phyloP scores from a whole-genome alignment of 1,140 invertebrate species.

The Yoshiicerus persimilis region DNA sequence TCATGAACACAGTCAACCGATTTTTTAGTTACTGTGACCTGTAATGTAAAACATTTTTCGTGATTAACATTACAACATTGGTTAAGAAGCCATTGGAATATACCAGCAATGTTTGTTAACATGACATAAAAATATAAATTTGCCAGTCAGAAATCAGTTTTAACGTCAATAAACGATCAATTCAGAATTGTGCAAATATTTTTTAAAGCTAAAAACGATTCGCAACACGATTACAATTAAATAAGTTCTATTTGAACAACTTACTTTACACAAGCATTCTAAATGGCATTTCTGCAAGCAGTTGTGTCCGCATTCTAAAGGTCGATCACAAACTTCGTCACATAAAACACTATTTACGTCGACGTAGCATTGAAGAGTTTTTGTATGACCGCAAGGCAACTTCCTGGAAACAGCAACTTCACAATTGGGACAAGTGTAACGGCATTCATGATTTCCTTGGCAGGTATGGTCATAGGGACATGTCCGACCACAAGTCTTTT shows the following conservation, averaged over 20 bases:
- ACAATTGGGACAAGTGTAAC: background rate
- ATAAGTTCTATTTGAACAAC: background rate
- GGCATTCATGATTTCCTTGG: background rate
- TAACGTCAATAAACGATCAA: background rate
- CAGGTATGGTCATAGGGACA: conserved; percentile 33
- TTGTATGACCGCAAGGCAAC: conserved; percentile 22
- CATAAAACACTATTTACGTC: background rate
- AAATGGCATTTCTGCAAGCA: conserved; percentile 28
- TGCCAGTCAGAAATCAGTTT: background rate
- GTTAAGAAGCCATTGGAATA: too few relatives aligned
- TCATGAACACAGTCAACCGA: conserved; percentile 34
- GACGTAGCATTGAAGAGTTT: background rate
- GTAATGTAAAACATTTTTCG: too few relatives aligned
- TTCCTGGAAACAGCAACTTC: background rate
- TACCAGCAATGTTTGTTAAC: too few relatives aligned
- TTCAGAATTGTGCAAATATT: too few relatives aligned
- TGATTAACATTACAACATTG: too few relatives aligned
- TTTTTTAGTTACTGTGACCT: conserved; percentile 33
- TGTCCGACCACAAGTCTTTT: conserved; percentile 9
- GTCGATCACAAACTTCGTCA: background rate
- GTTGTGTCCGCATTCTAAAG: conserved; percentile 36
- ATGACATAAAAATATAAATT: too few relatives aligned
- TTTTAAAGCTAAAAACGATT: too few relatives aligned
- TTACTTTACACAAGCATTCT: conserved; percentile 36
- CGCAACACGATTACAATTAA: background rate